phyloP scores from a whole-genome alignment of 2,113 vertebrate species.

The Grammomys surdaster region DNA sequence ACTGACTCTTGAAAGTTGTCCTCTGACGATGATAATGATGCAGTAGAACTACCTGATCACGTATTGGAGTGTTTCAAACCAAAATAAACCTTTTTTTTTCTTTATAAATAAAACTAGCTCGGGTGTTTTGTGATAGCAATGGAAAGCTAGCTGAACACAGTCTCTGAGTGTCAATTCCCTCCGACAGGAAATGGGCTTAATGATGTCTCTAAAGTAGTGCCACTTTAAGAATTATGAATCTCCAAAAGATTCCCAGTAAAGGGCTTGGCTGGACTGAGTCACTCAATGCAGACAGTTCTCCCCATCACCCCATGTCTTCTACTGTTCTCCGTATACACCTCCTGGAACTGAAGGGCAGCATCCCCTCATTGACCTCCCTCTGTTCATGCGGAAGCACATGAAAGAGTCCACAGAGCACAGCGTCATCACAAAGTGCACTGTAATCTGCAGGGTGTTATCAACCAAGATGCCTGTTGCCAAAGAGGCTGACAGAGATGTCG shows the following conservation, averaged over 20 bases:
- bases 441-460: background rate
- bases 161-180: background rate
- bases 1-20: background rate
- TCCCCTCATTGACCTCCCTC: background rate
- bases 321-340: background rate
- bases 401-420: background rate
- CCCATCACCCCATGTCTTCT: background rate
- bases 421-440: background rate
- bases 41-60: no score
- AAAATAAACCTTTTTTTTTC: background rate
- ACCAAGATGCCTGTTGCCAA: background rate
- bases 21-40: background rate
- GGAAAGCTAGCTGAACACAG: background rate
- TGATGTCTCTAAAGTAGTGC: background rate
- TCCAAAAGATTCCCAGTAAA: background rate
- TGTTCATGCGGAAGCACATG: background rate
- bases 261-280: rapidly evolving
- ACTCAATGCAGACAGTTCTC: rapidly evolving
- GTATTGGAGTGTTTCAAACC: background rate
- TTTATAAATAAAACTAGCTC: background rate
- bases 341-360: background rate
- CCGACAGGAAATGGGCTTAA: background rate
- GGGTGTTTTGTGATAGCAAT: background rate
- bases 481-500: background rate
- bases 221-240: background rate